Evolutionary conservation across 1,140 invertebrate genomes (phyloP).

Genomic region (Heliconius hermathena): DNA sequence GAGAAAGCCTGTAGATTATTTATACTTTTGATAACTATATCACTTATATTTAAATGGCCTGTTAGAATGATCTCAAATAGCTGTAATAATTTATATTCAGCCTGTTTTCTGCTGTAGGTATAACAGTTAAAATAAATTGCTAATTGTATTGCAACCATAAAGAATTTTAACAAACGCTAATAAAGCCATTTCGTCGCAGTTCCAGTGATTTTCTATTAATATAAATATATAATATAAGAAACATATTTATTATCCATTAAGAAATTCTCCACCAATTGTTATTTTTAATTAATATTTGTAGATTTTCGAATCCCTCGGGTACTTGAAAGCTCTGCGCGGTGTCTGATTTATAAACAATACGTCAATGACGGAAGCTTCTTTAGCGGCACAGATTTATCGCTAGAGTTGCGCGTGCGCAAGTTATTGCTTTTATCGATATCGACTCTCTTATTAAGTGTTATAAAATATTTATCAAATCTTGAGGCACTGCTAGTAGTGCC

Average conservation of each 20-base stretch:
- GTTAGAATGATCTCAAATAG: background rate
- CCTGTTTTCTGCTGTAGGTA: background rate
- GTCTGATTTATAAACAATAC: slow-evolving; percentile 80
- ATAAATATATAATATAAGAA: background rate
- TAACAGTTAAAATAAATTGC: background rate
- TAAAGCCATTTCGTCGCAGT: background rate
- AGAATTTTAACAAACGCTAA: background rate
- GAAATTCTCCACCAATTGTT: background rate
- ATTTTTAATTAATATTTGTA: slow-evolving; percentile 11
- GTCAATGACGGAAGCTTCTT: slow-evolving; percentile 80
- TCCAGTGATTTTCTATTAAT: background rate
- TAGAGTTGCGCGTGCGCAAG: slow-evolving; percentile 54
- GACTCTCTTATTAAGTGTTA: background rate
- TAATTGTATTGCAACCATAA: background rate
- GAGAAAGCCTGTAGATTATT: background rate
- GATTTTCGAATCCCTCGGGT: slow-evolving; percentile 18
- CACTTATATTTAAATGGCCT: background rate
- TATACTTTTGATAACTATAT: background rate
- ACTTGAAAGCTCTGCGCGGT: slow-evolving; percentile 40
- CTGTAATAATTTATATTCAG: background rate
- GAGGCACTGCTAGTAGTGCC: too few species aligned
- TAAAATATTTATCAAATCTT: background rate
- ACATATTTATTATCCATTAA: slow-evolving; percentile 1
- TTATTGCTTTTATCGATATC: slow-evolving; percentile 35
- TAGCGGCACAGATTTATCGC: slow-evolving; percentile 78